Conservation (phyloP, 2,888 invertebrate species). For the Cylloceria caligata region DNA sequence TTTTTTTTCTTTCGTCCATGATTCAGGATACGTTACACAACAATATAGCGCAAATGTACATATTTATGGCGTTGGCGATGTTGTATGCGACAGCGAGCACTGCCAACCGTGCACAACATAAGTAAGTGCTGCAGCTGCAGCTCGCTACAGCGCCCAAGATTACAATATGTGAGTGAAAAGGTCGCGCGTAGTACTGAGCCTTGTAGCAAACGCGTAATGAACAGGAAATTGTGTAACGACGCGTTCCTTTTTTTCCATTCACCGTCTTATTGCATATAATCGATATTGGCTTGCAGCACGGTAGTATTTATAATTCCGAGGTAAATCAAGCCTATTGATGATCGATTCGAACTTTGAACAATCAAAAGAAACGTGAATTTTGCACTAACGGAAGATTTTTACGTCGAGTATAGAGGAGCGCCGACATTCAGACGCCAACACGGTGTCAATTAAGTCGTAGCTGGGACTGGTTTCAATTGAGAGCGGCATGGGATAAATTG, state of each 20-base stretch:
- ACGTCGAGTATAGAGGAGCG: constrained; percentile 33
- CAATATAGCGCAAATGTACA: constrained; percentile 25
- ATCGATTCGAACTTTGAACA: constrained; percentile 10
- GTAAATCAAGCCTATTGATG: constrained; percentile 20
- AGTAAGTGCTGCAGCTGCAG: constrained; percentile 20
- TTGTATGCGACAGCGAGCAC: constrained; percentile 10
- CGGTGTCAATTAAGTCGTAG: constrained; percentile 57
- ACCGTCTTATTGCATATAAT: constrained; percentile 42
- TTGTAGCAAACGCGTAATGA: constrained; percentile 47
- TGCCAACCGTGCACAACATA: constrained; percentile 8
- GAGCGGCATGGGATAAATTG: constrained; percentile 57
- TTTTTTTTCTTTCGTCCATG: constrained; percentile 31
- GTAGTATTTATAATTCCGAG: background rate
- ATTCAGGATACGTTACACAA: constrained; percentile 18
- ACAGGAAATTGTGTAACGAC: constrained; percentile 66
- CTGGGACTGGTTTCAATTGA: constrained; percentile 68
- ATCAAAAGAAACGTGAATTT: constrained; percentile 52
- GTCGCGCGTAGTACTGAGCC: constrained; percentile 47
- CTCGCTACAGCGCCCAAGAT: constrained; percentile 21
- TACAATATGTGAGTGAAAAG: constrained; percentile 68
- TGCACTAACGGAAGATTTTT: constrained; percentile 26
- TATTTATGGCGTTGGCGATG: constrained; percentile 37
- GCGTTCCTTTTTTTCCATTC: constrained; percentile 21
- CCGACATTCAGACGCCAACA: constrained; percentile 50
- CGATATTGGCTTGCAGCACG: constrained; percentile 7